phyloP scores from a whole-genome alignment of 2,888 invertebrate genomes.

The Eretmocerus hayati region DNA sequence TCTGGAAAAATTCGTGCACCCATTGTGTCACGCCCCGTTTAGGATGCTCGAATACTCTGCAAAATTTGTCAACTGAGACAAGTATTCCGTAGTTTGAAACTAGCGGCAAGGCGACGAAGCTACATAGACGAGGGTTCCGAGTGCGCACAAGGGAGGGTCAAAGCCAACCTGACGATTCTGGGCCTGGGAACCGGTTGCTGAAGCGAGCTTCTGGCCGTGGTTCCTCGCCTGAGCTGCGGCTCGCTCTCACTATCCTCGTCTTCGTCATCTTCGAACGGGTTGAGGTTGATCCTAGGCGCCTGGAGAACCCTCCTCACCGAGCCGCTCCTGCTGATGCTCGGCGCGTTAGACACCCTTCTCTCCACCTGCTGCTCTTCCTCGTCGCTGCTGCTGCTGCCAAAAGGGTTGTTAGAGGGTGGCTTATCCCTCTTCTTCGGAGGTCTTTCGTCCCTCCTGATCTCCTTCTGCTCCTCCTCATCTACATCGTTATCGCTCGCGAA shows the following conservation, averaged over 20 bases:
- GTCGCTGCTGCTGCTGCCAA: slow-evolving; percentile 56
- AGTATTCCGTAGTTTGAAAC: too few species aligned
- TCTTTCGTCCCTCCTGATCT: slow-evolving; percentile 32
- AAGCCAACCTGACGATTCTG: slow-evolving; percentile 44
- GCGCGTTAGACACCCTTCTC: background rate
- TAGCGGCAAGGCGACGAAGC: background rate
- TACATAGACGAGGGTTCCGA: background rate
- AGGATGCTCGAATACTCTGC: too few species aligned
- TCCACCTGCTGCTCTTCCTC: slow-evolving; percentile 15
- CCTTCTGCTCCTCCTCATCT: slow-evolving; percentile 39
- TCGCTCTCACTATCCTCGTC: slow-evolving; percentile 51
- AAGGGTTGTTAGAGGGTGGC: slow-evolving; percentile 54
- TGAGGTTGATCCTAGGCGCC: slow-evolving; percentile 53
- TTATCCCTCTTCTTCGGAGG: slow-evolving; percentile 1
- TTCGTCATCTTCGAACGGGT: slow-evolving; percentile 70
- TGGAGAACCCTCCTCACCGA: slow-evolving; percentile 40
- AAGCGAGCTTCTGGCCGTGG: too few species aligned
- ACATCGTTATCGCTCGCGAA: slow-evolving; percentile 67
- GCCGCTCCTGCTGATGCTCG: slow-evolving; percentile 3
- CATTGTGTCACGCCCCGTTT: too few species aligned
- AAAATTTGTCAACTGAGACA: too few species aligned
- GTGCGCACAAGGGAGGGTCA: background rate
- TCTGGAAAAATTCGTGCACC: too few species aligned
- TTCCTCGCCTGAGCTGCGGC: slow-evolving; percentile 10
- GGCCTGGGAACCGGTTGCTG: slow-evolving; percentile 48